phyloP scores from a whole-genome alignment of 2,888 invertebrate genomes.

The Clistopyga incitator region DNA sequence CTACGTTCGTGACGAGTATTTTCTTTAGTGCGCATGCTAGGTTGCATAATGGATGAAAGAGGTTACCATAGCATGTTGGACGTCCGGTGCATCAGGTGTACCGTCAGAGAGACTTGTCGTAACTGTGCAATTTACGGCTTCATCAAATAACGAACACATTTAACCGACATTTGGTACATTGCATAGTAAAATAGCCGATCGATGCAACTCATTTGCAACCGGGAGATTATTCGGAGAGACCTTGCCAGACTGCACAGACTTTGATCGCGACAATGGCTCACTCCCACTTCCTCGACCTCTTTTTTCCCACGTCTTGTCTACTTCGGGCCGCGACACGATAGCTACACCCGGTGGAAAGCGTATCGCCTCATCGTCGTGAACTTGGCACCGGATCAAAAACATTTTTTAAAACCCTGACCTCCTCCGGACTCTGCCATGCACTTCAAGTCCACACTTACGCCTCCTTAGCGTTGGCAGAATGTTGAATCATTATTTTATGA shows the following conservation, averaged over 20 bases:
- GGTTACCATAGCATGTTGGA: constrained; percentile 32
- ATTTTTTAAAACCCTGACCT: constrained; percentile 64
- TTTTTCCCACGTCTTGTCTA: constrained; percentile 16
- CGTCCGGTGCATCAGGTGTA: background rate
- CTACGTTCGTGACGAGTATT: constrained; percentile 10
- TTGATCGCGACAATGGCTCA: constrained; percentile 60
- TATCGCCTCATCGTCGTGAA: constrained; percentile 54
- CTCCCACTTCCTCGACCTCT: constrained; percentile 29
- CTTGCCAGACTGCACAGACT: constrained; percentile 56
- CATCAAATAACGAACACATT: constrained; percentile 22
- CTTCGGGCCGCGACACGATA: constrained; percentile 46
- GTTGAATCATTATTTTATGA: background rate
- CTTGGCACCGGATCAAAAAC: constrained; percentile 60
- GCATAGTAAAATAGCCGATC: constrained; percentile 51
- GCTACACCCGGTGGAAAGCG: constrained; percentile 21
- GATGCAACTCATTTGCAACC: constrained; percentile 56
- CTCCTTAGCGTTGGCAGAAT: background rate
- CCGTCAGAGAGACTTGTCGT: constrained; percentile 7
- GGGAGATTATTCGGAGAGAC: constrained; percentile 53
- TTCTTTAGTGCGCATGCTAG: constrained; percentile 33
- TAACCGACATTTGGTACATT: background rate
- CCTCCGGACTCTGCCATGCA: constrained; percentile 16
- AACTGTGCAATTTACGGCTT: constrained; percentile 48
- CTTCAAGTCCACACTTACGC: background rate
- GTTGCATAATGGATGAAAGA: constrained; percentile 42